Percentiles rank a stretch among this genome's conserved stretches.
Evolutionary conservation across 1,140 invertebrate genomes (phyloP).

Genomic region (Aphelinus atriplicis): DNA sequence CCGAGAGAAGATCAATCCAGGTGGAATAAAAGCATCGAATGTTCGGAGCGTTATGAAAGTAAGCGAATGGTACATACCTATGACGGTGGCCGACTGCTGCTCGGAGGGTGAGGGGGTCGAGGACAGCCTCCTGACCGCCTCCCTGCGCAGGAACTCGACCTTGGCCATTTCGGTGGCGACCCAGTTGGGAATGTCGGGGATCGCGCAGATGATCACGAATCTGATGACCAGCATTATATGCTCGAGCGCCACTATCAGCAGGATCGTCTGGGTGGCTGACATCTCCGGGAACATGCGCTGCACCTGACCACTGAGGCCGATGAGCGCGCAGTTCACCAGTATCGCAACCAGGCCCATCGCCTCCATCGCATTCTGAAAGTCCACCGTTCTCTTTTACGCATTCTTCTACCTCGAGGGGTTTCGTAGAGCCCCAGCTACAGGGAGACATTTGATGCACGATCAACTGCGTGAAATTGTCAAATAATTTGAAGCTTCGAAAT

Average conservation of each 20-base stretch:
- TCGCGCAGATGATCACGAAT: constrained; percentile 82
- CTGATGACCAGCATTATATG: constrained; percentile 89
- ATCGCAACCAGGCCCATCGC: constrained; percentile 93
- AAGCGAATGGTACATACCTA: constrained; percentile 52
- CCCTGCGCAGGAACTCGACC: constrained; percentile 81
- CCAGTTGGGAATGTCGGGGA: constrained; percentile 92
- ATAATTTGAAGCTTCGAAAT: too few species aligned
- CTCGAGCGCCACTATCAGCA: constrained; percentile 88
- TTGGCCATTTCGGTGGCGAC: constrained; percentile 90
- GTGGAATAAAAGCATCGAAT: too few species aligned
- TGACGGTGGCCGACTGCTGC: constrained; percentile 58
- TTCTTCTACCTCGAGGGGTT: too few species aligned
- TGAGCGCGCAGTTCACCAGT: constrained; percentile 93
- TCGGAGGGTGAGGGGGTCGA: constrained; percentile 64
- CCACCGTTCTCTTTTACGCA: too few species aligned
- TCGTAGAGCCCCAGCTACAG: too few species aligned
- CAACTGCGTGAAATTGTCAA: too few species aligned
- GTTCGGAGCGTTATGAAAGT: too few species aligned
- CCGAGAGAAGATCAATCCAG: too few species aligned
- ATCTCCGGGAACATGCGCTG: constrained; percentile 88
- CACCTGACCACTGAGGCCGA: constrained; percentile 91
- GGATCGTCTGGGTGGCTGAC: constrained; percentile 84
- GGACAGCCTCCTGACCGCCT: constrained; percentile 70
- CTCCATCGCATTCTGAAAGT: constrained; percentile 85
- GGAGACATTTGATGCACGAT: too few species aligned